phyloP scores from a whole-genome alignment of 2,888 invertebrate species.

The Miltochrista miniata region DNA sequence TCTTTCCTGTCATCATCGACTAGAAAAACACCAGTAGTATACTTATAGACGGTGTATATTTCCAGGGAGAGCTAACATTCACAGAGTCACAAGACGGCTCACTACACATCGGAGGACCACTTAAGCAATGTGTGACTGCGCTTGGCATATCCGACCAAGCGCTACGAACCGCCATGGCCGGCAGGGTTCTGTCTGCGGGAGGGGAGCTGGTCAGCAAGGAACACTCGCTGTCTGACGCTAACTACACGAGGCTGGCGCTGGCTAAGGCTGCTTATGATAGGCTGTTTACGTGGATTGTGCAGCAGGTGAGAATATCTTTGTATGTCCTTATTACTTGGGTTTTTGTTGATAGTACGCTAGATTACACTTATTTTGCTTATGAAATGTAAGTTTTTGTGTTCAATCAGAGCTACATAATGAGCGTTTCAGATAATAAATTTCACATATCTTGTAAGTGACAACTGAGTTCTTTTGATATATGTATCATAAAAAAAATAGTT shows the following conservation, averaged over 20 bases:
- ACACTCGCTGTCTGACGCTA: conserved; percentile 93
- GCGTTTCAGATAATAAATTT: too few relatives aligned
- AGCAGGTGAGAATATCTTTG: conserved; percentile 59
- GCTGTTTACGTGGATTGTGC: conserved; percentile 97
- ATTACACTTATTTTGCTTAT: too few relatives aligned
- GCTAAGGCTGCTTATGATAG: conserved; percentile 98
- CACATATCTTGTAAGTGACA: too few relatives aligned
- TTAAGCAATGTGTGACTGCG: conserved; percentile 73
- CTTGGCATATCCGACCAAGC: conserved; percentile 85
- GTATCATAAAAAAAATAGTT: too few relatives aligned
- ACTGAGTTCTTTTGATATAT: too few relatives aligned
- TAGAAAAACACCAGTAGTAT: too few relatives aligned
- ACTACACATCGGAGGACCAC: conserved; percentile 78
- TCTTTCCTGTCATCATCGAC: too few relatives aligned
- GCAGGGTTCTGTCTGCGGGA: conserved; percentile 95
- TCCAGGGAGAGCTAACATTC: conserved; percentile 84
- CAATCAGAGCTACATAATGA: too few relatives aligned
- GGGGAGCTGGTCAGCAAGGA: conserved; percentile 89
- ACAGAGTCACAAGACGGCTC: conserved; percentile 85
- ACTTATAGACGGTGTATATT: conserved; percentile 12
- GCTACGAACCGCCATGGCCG: conserved; percentile 90
- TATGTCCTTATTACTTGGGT: background rate
- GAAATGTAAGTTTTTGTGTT: too few relatives aligned
- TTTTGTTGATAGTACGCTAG: too few relatives aligned
- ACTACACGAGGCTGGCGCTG: conserved; percentile 95